Conservation (phyloP, 2,888 invertebrate species). For the Oscheius sp. region DNA sequence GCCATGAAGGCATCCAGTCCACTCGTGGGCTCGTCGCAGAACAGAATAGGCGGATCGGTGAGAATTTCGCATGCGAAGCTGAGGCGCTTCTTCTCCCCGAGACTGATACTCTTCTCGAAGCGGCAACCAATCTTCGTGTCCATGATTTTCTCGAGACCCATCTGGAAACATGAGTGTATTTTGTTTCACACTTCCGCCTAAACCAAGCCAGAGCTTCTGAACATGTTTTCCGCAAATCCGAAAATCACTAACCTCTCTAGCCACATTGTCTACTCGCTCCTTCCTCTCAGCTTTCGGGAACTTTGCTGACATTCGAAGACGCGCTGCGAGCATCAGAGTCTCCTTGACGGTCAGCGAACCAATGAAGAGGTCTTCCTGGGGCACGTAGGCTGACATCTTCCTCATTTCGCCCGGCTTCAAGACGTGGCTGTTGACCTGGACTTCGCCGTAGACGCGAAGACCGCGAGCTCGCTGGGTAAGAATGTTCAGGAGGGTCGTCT, state of each 20-base stretch:
- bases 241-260: conserved; percentile 1
- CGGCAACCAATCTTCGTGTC: conserved; percentile 49
- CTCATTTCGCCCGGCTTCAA: conserved; percentile 75
- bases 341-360: conserved; percentile 86
- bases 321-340: conserved; percentile 84
- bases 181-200: no score
- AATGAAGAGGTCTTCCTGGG: conserved; percentile 89
- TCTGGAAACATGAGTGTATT: conserved; percentile 17
- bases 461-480: conserved; percentile 80
- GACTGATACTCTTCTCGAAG: conserved; percentile 86
- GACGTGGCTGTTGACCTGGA: conserved; percentile 52
- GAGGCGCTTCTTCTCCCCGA: conserved; percentile 92
- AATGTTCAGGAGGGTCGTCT: conserved; percentile 87
- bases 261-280: conserved; percentile 44
- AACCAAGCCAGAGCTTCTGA: no score
- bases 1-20: conserved; percentile 64
- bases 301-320: conserved; percentile 41
- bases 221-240: background rate
- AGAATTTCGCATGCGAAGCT: conserved; percentile 87
- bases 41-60: conserved; percentile 63
- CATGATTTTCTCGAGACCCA: conserved; percentile 45
- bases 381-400: conserved; percentile 85
- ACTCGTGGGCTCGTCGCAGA: conserved; percentile 63
- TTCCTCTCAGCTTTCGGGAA: conserved; percentile 56
- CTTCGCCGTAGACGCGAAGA: conserved; percentile 46